Base-by-base conservation (phyloP, 2,888 invertebrate species). In the Oxystoma pomonae region DNA sequence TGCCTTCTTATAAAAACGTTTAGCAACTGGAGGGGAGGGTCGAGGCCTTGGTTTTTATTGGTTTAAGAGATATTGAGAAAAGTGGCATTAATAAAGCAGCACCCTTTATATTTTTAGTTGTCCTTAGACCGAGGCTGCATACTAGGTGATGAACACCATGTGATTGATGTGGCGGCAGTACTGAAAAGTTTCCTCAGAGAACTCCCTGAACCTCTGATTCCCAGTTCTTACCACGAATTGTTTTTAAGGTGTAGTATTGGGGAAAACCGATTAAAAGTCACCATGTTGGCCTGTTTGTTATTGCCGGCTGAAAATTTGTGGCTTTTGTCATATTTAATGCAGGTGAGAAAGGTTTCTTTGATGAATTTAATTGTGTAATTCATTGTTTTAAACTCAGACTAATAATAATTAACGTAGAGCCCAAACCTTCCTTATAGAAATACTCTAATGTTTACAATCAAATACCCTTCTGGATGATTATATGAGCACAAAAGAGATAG, bases 141-240 rank as follows among this genome's bases (percentile, higher is more conserved):
- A 60, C 82, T 94, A 58, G 86, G 87, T 16, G 86, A 87, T 59
- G 87, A 87, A 1, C 88, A 91, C 76, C 87, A 91, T 74, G 90
- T 91, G 0, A 87, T 92, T 70, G 96, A 96, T 80, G 88, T 94
- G 16, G 93, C 94, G 1, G 91, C 90, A 76, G 87, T 94, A 22
- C 81, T 96, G 20, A 96, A 96, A 77, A 86, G 90, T 57, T 96
- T 94, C 77, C 86, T 96, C 66, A 83, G 95, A 64, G 89, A 91
- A 77, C 81, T 96, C 60, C 94, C 94, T 0, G 93, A 94, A 72
- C 93, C 96, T 0, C 80, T 96, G 18, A 88, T 96, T 79, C 92
- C 89, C 0, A 82, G 78, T 66, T 75, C 78, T 0, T 88, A 89
- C 66, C 94, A 95, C 74, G 92, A 94, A 73, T 79, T 91, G 49